Evolutionary conservation across 2,888 invertebrate genomes (phyloP).

Genomic region (Caenorhabditis angaria): DNA sequence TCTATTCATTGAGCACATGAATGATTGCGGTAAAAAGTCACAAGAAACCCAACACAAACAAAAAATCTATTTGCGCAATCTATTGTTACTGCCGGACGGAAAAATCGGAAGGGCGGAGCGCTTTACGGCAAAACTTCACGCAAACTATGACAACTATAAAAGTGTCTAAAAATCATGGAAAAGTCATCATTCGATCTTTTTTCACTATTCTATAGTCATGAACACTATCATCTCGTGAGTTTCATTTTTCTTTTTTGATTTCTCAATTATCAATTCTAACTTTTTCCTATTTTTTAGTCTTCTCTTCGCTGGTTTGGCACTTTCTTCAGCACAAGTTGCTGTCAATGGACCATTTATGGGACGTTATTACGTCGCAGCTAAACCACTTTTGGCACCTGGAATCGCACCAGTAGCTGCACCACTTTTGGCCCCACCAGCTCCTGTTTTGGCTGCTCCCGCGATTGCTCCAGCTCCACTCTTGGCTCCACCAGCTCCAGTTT

Average conservation of each 20-base stretch:
- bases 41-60: slow-evolving; percentile 11
- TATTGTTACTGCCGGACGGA: slow-evolving; percentile 11
- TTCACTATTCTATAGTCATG: slow-evolving; percentile 19
- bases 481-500: slow-evolving; percentile 30
- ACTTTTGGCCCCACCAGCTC: slow-evolving; percentile 34
- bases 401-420: slow-evolving; percentile 43
- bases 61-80: slow-evolving; percentile 11
- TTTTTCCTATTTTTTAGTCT: slow-evolving; percentile 40
- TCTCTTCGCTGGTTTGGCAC: slow-evolving; percentile 46
- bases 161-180: slow-evolving; percentile 14
- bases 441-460: slow-evolving; percentile 19
- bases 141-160: slow-evolving; percentile 5
- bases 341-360: slow-evolving; percentile 54
- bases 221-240: slow-evolving; percentile 46
- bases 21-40: not conserved
- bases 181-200: slow-evolving; percentile 32
- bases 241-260: slow-evolving; percentile 4
- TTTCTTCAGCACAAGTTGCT: slow-evolving; percentile 48
- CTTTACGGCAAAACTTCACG: slow-evolving; percentile 6
- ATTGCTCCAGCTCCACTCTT: slow-evolving; percentile 29
- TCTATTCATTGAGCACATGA: not conserved
- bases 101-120: slow-evolving; percentile 18
- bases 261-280: not conserved
- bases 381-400: slow-evolving; percentile 51
- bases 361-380: slow-evolving; percentile 53